phyloP scores from a whole-genome alignment of 2,113 vertebrate species.

The Perca schrenkii region DNA sequence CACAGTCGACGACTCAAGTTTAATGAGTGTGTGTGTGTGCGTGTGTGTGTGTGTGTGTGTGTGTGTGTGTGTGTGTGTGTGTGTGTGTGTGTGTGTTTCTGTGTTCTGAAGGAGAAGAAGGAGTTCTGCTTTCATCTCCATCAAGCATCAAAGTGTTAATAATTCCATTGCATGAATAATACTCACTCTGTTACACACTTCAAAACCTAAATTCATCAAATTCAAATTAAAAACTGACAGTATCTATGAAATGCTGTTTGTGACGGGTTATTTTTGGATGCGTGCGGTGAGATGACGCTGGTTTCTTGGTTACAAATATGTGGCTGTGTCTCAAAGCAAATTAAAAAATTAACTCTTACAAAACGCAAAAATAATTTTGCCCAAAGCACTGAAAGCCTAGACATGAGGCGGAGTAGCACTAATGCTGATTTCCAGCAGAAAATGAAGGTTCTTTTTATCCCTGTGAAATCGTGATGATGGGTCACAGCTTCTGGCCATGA shows the following conservation, averaged over 20 bases:
- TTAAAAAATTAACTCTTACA: slow-evolving; percentile 17
- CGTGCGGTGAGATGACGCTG: background rate
- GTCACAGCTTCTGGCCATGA: slow-evolving; percentile 8
- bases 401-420: slow-evolving; percentile 11
- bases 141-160: slow-evolving; percentile 54
- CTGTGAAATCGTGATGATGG: slow-evolving; percentile 40
- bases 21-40: background rate
- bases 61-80: slow-evolving; percentile 6
- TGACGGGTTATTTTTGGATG: slow-evolving; percentile 50
- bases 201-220: slow-evolving; percentile 51
- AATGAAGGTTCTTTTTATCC: slow-evolving; percentile 21
- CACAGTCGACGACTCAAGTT: slow-evolving; percentile 17
- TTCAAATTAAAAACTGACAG: slow-evolving; percentile 41
- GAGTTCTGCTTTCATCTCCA: slow-evolving; percentile 5
- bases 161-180: slow-evolving; percentile 35
- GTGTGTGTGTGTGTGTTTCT: background rate
- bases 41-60: background rate
- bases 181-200: slow-evolving; percentile 45
- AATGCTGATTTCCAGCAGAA: slow-evolving; percentile 36
- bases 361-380: slow-evolving; percentile 24
- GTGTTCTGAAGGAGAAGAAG: background rate
- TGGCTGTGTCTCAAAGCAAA: slow-evolving; percentile 23
- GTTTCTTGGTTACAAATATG: slow-evolving; percentile 14
- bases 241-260: slow-evolving; percentile 27
- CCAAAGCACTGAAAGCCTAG: slow-evolving; percentile 7